Conservation (phyloP, 1,140 invertebrate genomes). For the Pectinophora gossypiella region DNA sequence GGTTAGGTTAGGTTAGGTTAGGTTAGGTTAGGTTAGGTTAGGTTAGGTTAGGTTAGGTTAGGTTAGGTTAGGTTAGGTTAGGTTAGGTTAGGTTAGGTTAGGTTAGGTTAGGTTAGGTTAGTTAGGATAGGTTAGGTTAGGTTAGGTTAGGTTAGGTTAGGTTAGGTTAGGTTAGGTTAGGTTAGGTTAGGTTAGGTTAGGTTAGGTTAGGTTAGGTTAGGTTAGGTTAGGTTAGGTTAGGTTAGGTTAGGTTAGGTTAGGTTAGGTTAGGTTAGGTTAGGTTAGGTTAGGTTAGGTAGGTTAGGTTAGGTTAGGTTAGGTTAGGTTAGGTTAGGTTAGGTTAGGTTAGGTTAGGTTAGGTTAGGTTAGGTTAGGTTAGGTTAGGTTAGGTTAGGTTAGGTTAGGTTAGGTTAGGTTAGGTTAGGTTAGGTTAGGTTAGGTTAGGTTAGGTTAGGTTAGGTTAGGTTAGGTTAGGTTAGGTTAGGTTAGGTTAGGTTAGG, state of each 20-base stretch:
- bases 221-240: conserved; percentile 27
- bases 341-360: conserved; percentile 44
- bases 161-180: conserved; percentile 26
- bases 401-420: conserved; percentile 8
- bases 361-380: conserved; percentile 37
- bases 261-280: conserved; percentile 36
- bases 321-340: conserved; percentile 40
- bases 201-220: conserved; percentile 26
- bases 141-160: conserved; percentile 26
- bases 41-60: conserved; percentile 31
- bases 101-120: conserved; percentile 29
- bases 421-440: conserved; percentile 3
- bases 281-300: conserved; percentile 48
- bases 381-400: conserved; percentile 31
- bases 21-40: conserved; percentile 28
- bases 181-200: conserved; percentile 26
- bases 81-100: conserved; percentile 25
- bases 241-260: conserved; percentile 16
- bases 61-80: conserved; percentile 30
- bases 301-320: conserved; percentile 43
- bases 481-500: conserved; percentile 13
- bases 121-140: conserved; percentile 27
- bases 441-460: conserved; percentile 13
- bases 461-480: conserved; percentile 13
- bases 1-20: conserved; percentile 30